A percentile compares a stretch with the other conserved stretches of the same genome.
Conservation (phyloP, 2,888 invertebrate species). For the Amphipoea oculea region DNA sequence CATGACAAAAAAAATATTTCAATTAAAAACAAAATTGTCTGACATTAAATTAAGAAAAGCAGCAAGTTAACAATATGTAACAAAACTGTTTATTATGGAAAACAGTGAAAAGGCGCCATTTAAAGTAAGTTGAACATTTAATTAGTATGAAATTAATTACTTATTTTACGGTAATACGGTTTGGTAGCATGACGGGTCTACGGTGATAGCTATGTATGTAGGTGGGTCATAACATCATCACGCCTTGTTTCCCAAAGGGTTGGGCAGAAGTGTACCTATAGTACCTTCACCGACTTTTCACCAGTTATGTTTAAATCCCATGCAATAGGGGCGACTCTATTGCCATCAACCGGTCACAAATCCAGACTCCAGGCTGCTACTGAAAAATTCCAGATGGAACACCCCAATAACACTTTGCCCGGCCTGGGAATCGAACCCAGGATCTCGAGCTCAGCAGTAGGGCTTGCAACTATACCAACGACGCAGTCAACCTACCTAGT, state of each 20-base stretch:
- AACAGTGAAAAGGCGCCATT: slow-evolving; percentile 8
- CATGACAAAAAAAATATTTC: background rate
- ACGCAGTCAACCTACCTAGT: background rate
- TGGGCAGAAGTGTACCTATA: background rate
- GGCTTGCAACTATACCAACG: background rate
- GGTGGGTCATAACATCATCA: background rate
- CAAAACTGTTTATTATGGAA: slow-evolving; percentile 14
- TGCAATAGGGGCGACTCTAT: background rate
- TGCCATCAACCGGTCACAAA: background rate
- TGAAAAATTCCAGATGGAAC: background rate
- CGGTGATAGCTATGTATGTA: background rate
- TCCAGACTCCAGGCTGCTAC: background rate
- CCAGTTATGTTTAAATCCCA: background rate
- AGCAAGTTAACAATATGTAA: slow-evolving; percentile 1
- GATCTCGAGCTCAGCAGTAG: background rate
- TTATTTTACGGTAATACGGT: slow-evolving; percentile 14
- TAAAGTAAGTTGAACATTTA: slow-evolving; percentile 3
- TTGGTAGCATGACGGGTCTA: background rate
- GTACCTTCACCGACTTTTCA: background rate
- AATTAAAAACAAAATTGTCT: background rate
- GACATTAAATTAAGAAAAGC: background rate
- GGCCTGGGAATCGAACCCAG: background rate
- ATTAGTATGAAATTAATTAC: slow-evolving; percentile 16
- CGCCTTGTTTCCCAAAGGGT: background rate
- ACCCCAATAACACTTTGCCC: background rate